These are phyloP conservation scores for Rhagium mordax DNA, from an alignment of 2,888 invertebrate species.

Conservation along the genomic window DNA sequence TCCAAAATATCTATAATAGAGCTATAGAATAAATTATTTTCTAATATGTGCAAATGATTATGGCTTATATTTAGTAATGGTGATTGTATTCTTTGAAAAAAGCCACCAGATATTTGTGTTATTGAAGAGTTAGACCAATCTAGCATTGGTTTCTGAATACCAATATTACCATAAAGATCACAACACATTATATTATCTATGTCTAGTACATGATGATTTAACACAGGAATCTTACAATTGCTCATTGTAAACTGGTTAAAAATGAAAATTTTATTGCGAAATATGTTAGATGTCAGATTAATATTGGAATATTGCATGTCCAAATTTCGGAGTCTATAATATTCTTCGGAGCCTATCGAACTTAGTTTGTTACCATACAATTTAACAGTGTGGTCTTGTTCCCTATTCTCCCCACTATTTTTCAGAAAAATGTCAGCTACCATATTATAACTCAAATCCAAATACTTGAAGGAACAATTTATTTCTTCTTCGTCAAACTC, in stretches of 20 bases:
- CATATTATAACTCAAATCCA: constrained; percentile 36
- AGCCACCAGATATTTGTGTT: constrained; percentile 17
- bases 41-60: constrained; percentile 16
- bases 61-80: constrained; percentile 26
- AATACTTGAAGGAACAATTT: not conserved
- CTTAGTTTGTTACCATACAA: not conserved
- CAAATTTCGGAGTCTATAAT: not conserved
- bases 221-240: not conserved
- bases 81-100: not conserved
- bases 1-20: constrained; percentile 22
- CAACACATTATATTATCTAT: constrained; percentile 11
- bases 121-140: constrained; percentile 38
- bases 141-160: constrained; percentile 5
- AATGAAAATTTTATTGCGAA: not conserved
- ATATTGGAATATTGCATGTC: not conserved
- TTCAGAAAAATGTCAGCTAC: not conserved
- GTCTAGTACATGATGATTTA: not conserved
- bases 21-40: constrained; percentile 17
- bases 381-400: not conserved
- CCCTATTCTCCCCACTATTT: not conserved
- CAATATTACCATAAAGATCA: no score
- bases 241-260: not conserved
- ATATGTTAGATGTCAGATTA: not conserved
- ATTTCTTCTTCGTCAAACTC: constrained; percentile 26
- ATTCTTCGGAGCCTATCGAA: not conserved